Evolutionary conservation across 2,888 invertebrate genomes (phyloP).

Genomic region (Bugula neritina): DNA sequence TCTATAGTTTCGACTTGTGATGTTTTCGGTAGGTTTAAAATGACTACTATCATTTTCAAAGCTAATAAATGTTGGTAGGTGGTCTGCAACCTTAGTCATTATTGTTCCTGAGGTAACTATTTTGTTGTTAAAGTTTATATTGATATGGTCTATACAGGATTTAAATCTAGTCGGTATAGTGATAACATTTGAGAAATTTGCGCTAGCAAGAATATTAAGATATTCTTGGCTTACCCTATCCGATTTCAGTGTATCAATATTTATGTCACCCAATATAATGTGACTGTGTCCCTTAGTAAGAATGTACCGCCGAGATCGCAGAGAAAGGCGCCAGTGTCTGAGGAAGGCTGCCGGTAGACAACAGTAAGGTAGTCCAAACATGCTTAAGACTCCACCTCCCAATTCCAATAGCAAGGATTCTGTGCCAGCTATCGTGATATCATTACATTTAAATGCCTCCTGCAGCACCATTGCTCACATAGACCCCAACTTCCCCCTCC

Average conservation of each 20-base stretch:
- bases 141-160: not conserved
- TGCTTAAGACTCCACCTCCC: too few relatives aligned
- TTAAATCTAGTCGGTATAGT: not conserved
- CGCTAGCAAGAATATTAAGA: not conserved
- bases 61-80: conserved; percentile 1
- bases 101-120: not conserved
- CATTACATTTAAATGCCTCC: too few relatives aligned
- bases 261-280: too few relatives aligned
- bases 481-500: too few relatives aligned
- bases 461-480: too few relatives aligned
- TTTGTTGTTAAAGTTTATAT: not conserved
- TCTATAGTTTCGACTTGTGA: too few relatives aligned
- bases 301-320: too few relatives aligned
- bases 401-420: too few relatives aligned
- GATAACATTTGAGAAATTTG: not conserved
- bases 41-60: not conserved
- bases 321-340: not conserved
- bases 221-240: too few relatives aligned
- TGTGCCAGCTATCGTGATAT: too few relatives aligned
- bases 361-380: not conserved
- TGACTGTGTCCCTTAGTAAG: too few relatives aligned
- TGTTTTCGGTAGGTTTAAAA: not conserved
- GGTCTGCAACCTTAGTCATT: not conserved
- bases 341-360: not conserved
- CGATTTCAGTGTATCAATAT: too few relatives aligned